Evolutionary conservation across 2,888 invertebrate genomes (phyloP).

Genomic region (Marronus borbonicus): DNA sequence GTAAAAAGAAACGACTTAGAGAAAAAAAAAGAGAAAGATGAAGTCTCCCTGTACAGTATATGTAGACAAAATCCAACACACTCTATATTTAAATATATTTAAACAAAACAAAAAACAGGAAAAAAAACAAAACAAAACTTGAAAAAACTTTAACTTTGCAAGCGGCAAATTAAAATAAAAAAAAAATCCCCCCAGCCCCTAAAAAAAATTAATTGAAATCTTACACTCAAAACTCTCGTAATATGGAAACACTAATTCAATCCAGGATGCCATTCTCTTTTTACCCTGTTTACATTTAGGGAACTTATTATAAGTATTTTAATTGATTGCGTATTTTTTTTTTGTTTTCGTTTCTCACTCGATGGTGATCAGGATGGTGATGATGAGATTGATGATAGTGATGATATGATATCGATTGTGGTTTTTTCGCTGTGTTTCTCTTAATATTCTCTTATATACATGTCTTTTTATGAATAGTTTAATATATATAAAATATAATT

Average conservation of each 20-base stretch:
- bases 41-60: slow-evolving; percentile 43
- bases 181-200: background rate
- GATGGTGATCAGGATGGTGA: background rate
- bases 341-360: slow-evolving; percentile 26
- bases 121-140: slow-evolving; percentile 13
- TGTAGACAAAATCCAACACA: slow-evolving; percentile 8
- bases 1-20: slow-evolving; percentile 56
- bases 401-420: slow-evolving; percentile 1
- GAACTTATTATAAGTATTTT: slow-evolving; percentile 51
- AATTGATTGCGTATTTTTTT: slow-evolving; percentile 37
- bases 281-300: slow-evolving; percentile 53
- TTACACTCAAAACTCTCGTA: slow-evolving; percentile 16
- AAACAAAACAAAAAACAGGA: slow-evolving; percentile 14
- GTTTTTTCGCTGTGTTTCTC: too few species aligned
- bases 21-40: slow-evolving; percentile 50
- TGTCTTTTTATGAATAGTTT: background rate
- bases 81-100: slow-evolving; percentile 20
- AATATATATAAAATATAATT: background rate
- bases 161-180: slow-evolving; percentile 29
- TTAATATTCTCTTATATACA: too few species aligned
- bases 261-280: slow-evolving; percentile 52
- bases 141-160: slow-evolving; percentile 19
- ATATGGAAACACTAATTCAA: slow-evolving; percentile 15
- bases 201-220: slow-evolving; percentile 4
- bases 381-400: slow-evolving; percentile 9